Evolutionary conservation across 2,113 vertebrate genomes (phyloP).

Genomic region (Syrrhaptes paradoxus): DNA sequence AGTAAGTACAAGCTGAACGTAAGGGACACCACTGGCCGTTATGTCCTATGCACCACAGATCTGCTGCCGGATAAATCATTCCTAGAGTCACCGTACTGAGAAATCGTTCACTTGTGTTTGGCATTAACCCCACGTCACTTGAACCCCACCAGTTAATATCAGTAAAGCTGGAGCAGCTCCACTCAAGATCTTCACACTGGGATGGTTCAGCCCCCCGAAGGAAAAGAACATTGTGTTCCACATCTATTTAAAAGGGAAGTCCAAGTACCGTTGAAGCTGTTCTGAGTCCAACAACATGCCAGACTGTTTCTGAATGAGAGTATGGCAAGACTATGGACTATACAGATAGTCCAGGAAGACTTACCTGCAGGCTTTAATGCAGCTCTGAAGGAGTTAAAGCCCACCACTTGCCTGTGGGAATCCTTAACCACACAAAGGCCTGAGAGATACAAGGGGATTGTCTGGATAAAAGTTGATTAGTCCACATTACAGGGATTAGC

Average conservation of each 20-base stretch:
- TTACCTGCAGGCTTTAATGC: not conserved
- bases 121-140: accelerated
- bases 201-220: not conserved
- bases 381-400: conserved; percentile 10
- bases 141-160: not conserved
- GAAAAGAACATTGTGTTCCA: not conserved
- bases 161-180: not conserved
- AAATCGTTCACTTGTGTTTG: accelerated
- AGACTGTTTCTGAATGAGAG: not conserved
- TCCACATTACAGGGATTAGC: conserved; percentile 59
- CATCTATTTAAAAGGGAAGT: not conserved
- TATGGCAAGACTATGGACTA: too few species aligned
- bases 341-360: not conserved
- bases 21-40: not conserved
- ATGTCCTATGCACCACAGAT: too few species aligned
- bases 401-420: not conserved
- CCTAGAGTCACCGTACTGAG: accelerated
- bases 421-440: not conserved
- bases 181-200: not conserved
- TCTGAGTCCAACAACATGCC: not conserved
- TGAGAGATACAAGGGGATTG: conserved; percentile 29
- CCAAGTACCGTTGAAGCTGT: not conserved
- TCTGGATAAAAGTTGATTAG: conserved; percentile 62
- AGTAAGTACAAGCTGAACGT: not conserved
- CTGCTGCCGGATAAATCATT: accelerated